Percentiles rank a stretch among this genome's conserved stretches.
These are phyloP conservation scores for Cephus spinipes DNA, from an alignment of 2,888 invertebrate species.

Conservation along the genomic window DNA sequence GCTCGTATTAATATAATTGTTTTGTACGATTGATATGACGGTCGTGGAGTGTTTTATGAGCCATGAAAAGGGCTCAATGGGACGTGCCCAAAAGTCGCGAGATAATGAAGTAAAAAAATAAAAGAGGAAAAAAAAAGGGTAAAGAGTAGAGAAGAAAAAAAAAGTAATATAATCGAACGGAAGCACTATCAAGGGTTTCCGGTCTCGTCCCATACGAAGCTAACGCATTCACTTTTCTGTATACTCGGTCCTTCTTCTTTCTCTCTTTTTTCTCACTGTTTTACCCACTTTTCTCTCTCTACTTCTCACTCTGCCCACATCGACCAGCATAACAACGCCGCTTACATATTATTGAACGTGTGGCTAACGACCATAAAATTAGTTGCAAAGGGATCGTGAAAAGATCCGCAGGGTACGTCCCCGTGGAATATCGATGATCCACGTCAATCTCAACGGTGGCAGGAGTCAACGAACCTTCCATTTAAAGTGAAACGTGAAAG, in stretches of 20 bases:
- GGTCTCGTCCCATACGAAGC: slow-evolving; percentile 2
- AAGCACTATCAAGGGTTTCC: slow-evolving; percentile 19
- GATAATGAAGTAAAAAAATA: slow-evolving; percentile 10
- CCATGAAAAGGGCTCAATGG: neutral
- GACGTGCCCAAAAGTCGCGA: slow-evolving; percentile 6
- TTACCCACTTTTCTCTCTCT: too few relatives aligned
- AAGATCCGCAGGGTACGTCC: neutral
- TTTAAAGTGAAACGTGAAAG: neutral
- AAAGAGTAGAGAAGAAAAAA: neutral
- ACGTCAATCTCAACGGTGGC: neutral
- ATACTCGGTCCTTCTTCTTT: slow-evolving; percentile 7
- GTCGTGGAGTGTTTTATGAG: neutral
- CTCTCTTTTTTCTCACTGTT: neutral
- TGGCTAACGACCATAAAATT: slow-evolving; percentile 8
- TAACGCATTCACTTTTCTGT: neutral
- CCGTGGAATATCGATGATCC: neutral
- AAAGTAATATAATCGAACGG: slow-evolving; percentile 13
- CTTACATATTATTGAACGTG: neutral
- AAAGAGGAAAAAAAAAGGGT: neutral
- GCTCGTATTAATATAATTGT: neutral
- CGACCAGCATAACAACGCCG: neutral
- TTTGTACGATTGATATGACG: neutral
- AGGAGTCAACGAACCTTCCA: neutral
- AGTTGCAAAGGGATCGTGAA: neutral
- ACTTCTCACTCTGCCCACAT: neutral